These are phyloP conservation scores for Nycteola revayana DNA, from an alignment of 2,888 invertebrate species.

Conservation along the genomic window DNA sequence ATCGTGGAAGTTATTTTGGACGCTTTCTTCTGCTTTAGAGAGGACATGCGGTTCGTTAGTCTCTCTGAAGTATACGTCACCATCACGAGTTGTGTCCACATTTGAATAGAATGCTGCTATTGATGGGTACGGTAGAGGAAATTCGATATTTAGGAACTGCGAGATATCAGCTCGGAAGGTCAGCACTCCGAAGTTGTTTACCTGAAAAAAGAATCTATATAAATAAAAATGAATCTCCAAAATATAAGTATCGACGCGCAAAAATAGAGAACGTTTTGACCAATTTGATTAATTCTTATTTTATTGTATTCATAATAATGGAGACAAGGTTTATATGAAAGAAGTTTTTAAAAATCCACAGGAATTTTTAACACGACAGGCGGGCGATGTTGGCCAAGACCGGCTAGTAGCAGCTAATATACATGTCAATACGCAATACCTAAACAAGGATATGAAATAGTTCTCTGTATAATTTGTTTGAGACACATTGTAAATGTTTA, in stretches of 20 bases:
- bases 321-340: no score
- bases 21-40: constrained; percentile 85
- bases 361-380: no score
- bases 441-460: constrained; percentile 1
- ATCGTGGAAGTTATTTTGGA: constrained; percentile 88
- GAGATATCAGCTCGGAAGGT: constrained; percentile 95
- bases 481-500: constrained; percentile 27
- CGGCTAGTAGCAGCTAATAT: no score
- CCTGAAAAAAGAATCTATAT: no score
- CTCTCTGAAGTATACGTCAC: constrained; percentile 88
- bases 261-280: no score
- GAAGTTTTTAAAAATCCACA: no score
- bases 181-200: constrained; percentile 94
- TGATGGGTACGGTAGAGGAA: constrained; percentile 93
- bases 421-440: no score
- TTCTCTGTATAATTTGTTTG: constrained; percentile 8
- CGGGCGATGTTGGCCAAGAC: no score
- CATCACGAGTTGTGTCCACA: constrained; percentile 89
- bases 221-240: no score
- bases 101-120: constrained; percentile 96
- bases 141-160: constrained; percentile 92
- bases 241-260: no score
- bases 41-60: constrained; percentile 83
- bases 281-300: no score
- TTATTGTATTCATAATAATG: no score